Percentiles rank a stretch among this genome's conserved stretches.
phyloP scores from a whole-genome alignment of 2,888 invertebrate species.

The Eupithecia vulgata region DNA sequence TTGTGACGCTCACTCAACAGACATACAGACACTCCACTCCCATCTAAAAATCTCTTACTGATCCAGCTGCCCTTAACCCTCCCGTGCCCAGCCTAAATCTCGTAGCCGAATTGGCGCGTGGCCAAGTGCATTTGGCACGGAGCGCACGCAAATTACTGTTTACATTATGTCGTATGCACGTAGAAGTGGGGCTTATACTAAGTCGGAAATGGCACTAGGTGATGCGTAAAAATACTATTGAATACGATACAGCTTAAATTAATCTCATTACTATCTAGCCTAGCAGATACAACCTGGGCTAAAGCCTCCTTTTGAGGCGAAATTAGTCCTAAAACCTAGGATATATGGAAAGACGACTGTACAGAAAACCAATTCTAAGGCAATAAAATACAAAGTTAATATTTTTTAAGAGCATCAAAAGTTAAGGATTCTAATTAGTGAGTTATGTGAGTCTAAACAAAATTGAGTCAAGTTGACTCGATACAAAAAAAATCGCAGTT shows the following conservation, averaged over 20 bases:
- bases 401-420: too few species aligned
- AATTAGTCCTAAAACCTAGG: too few species aligned
- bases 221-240: constrained; percentile 4
- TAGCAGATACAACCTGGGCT: neutral
- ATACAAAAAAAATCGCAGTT: too few species aligned
- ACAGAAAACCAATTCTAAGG: too few species aligned
- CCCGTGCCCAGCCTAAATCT: constrained; percentile 34
- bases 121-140: constrained; percentile 70
- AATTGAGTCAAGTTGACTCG: too few species aligned
- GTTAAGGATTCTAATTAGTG: too few species aligned
- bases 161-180: constrained; percentile 52
- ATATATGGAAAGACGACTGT: too few species aligned
- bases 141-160: constrained; percentile 68
- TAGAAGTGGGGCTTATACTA: constrained; percentile 27
- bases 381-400: too few species aligned
- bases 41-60: neutral
- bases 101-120: constrained; percentile 53
- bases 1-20: too few species aligned
- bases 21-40: too few species aligned
- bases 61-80: constrained; percentile 4
- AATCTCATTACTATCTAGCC: neutral
- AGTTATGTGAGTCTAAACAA: too few species aligned
- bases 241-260: neutral
- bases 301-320: neutral
- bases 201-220: constrained; percentile 33